These are phyloP conservation scores for Caenorhabditis latens DNA, from an alignment of 1,140 invertebrate genomes.

Conservation along the genomic window DNA sequence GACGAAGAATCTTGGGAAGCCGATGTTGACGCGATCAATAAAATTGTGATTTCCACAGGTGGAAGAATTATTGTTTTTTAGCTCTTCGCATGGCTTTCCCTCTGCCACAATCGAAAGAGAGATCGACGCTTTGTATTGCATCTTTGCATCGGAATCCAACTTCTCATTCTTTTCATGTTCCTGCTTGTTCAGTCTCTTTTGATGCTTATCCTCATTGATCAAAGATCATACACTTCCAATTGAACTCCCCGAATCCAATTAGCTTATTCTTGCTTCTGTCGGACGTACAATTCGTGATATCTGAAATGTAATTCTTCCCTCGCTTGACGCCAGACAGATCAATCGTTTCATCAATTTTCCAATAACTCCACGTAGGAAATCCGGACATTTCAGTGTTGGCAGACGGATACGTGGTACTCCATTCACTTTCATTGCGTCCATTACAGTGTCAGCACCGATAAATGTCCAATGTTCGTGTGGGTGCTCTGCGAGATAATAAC, in stretches of 20 bases:
- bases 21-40: background rate
- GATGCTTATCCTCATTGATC: constrained; percentile 67
- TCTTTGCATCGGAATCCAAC: constrained; percentile 82
- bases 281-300: constrained; percentile 73
- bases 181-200: constrained; percentile 55
- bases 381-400: constrained; percentile 73
- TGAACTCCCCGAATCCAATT: constrained; percentile 72
- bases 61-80: constrained; percentile 1
- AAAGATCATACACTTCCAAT: constrained; percentile 73
- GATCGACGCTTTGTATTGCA: constrained; percentile 25
- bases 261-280: constrained; percentile 71
- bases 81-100: constrained; percentile 13
- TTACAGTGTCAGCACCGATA: constrained; percentile 70
- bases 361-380: constrained; percentile 76
- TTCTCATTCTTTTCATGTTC: constrained; percentile 90
- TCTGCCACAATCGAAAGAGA: constrained; percentile 10
- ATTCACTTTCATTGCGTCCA: constrained; percentile 74
- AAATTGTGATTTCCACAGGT: background rate
- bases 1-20: background rate
- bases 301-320: constrained; percentile 76
- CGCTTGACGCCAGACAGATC: constrained; percentile 72
- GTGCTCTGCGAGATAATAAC: constrained; percentile 75
- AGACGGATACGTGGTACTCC: constrained; percentile 72
- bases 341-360: constrained; percentile 67
- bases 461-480: constrained; percentile 74